phyloP scores from a whole-genome alignment of 2,888 invertebrate genomes.

The Ligdia adustata region DNA sequence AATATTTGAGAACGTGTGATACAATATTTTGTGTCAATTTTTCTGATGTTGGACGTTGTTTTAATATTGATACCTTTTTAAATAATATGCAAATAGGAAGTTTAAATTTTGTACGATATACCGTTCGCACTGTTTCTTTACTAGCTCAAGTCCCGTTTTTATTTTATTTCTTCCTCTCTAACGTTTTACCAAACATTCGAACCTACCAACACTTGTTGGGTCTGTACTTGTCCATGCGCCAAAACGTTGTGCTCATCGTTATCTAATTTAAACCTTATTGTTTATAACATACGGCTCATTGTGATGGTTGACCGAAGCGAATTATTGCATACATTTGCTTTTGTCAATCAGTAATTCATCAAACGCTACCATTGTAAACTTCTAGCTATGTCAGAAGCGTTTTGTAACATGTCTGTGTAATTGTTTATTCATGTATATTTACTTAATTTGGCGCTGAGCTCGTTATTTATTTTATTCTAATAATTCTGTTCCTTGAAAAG shows the following conservation, averaged over 20 bases:
- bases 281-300: conserved; percentile 32
- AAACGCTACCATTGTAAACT: conserved; percentile 28
- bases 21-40: too few relatives aligned
- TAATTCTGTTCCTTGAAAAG: background rate
- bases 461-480: background rate
- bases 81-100: background rate
- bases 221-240: conserved; percentile 50
- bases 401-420: conserved; percentile 32
- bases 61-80: too few relatives aligned
- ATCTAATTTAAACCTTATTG: conserved; percentile 20
- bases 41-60: too few relatives aligned
- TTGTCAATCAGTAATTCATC: conserved; percentile 50
- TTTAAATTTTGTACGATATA: background rate
- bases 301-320: conserved; percentile 62
- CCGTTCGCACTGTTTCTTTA: conserved; percentile 31
- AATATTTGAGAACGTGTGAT: too few relatives aligned
- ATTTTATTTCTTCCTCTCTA: conserved; percentile 33
- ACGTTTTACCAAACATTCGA: conserved; percentile 28
- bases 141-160: conserved; percentile 39
- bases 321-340: conserved; percentile 31
- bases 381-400: conserved; percentile 34
- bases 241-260: conserved; percentile 10
- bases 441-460: conserved; percentile 22
- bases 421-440: conserved; percentile 9
- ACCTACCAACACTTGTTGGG: conserved; percentile 58